Evolutionary conservation across 2,797 vertebrate species (phyloP).

Genomic region (Thalassophryne amazonica): DNA sequence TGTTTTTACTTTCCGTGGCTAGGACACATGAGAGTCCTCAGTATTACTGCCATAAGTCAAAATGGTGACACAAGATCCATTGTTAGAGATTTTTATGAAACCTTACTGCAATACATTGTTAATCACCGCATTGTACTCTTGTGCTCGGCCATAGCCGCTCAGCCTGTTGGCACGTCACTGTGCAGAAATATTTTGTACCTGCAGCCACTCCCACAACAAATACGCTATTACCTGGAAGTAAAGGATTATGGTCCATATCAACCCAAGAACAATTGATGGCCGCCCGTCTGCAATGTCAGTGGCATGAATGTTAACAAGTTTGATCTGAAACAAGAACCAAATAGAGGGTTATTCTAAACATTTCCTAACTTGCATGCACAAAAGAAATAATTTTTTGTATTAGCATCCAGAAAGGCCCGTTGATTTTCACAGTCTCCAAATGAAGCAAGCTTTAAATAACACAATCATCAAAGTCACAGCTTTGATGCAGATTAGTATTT

Average conservation of each 20-base stretch:
- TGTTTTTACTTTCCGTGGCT: too few relatives aligned
- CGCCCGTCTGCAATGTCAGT: conserved; percentile 97
- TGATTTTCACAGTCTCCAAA: neutral
- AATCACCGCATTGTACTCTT: too few relatives aligned
- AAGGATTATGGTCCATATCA: conserved; percentile 97
- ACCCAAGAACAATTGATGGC: conserved; percentile 93
- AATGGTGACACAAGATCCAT: too few relatives aligned
- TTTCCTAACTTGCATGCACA: neutral
- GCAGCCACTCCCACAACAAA: too few relatives aligned
- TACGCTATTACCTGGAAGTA: conserved; percentile 91
- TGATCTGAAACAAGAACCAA: conserved; percentile 83
- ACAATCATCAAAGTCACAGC: conserved; percentile 43
- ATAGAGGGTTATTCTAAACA: conserved; percentile 13
- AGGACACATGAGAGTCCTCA: too few relatives aligned
- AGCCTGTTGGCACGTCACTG: too few relatives aligned
- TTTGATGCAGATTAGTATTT: conserved; percentile 51
- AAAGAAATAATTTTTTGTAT: neutral
- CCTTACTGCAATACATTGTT: too few relatives aligned
- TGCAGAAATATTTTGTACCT: too few relatives aligned
- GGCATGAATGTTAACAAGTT: conserved; percentile 97
- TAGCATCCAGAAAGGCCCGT: neutral
- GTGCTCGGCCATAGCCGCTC: too few relatives aligned
- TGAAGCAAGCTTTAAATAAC: conserved; percentile 17
- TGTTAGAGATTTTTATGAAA: too few relatives aligned
- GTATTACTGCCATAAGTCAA: too few relatives aligned